Base-by-base conservation (phyloP, 2,797 vertebrate genomes). In the Gorsachius magnificus region DNA sequence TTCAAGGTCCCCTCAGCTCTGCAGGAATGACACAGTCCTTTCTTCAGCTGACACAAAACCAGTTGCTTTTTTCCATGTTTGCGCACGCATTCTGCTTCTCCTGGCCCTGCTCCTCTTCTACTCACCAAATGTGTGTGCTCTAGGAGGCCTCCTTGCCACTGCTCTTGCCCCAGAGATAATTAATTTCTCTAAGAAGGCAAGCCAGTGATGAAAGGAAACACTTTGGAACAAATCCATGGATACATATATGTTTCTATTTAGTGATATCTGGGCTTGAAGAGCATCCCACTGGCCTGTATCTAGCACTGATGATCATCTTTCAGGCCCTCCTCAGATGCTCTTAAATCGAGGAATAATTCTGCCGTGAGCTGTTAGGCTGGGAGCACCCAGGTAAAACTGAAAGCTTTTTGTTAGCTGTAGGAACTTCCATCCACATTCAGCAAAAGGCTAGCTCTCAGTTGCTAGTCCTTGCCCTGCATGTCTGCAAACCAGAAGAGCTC, bases 1-100 rank as follows among this genome's bases (percentile, higher is more conserved):
- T 57, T n/a, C 38, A 68, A 45, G 11, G 7, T 50, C 21, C 36
- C 75, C 36, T 70, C 61, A 84, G 51, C 25, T 63, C 24, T 79
- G 33, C 16, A 46, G 35, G 35, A 78, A 50, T 18, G 16, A 38
- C 15, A 36, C 6, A 43, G 56, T 25, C 28, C 31, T 46, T 72
- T 57, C 20, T 61, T 70, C 13, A 83, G 25, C 28, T 69, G 35
- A 61, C 13, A 41, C 24, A 60, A 76, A 80, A 66, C 24, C 4
- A 3, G 75, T 0, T 21, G 21, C 21, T 51, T 15, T 80, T 51
- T 60, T 17, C 36, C 35, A 2, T 16, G 35, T 63, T 46, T 53
- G 20, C 31, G 60, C 31, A 22, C 0, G 0, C 1, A 0, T 83
- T 21, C 63, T 33, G n/a, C 26, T 50, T 76, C 60, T 68, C 38